A percentile compares a stretch with the other conserved stretches of the same genome.
Evolutionary conservation across 2,888 invertebrate genomes (phyloP).

Genomic region (Nudaria mundana): DNA sequence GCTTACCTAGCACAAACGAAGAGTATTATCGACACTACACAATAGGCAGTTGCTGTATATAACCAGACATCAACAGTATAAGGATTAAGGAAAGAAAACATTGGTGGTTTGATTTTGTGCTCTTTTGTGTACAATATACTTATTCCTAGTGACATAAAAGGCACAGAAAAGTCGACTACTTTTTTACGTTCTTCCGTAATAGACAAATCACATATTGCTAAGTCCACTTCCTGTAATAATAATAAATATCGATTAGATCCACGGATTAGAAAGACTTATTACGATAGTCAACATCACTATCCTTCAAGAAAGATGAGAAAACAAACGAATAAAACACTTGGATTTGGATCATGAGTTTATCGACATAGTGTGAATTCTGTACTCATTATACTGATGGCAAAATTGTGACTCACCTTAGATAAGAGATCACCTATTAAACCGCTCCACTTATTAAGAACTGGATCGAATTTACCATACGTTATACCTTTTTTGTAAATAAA

Average conservation of each 20-base stretch:
- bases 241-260: too few relatives aligned
- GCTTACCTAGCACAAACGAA: slow-evolving; percentile 88
- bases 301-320: too few relatives aligned
- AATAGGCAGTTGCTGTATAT: slow-evolving; percentile 91
- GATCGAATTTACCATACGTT: slow-evolving; percentile 48
- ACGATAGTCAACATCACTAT: too few relatives aligned
- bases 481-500: slow-evolving; percentile 49
- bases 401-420: slow-evolving; percentile 51
- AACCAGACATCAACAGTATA: slow-evolving; percentile 93
- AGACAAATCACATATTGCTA: slow-evolving; percentile 86
- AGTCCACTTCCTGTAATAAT: slow-evolving; percentile 57
- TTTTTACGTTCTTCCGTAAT: slow-evolving; percentile 95
- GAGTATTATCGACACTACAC: slow-evolving; percentile 89
- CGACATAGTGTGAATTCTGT: too few relatives aligned
- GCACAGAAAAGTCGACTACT: slow-evolving; percentile 96
- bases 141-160: slow-evolving; percentile 97
- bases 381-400: too few relatives aligned
- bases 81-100: slow-evolving; percentile 94
- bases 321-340: too few relatives aligned
- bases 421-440: slow-evolving; percentile 65
- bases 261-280: too few relatives aligned
- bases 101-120: slow-evolving; percentile 86
- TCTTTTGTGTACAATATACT: slow-evolving; percentile 93
- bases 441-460: slow-evolving; percentile 59
- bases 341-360: too few relatives aligned